Base-by-base conservation (phyloP, 1,140 invertebrate genomes). In the Apocrypta bakeri region DNA sequence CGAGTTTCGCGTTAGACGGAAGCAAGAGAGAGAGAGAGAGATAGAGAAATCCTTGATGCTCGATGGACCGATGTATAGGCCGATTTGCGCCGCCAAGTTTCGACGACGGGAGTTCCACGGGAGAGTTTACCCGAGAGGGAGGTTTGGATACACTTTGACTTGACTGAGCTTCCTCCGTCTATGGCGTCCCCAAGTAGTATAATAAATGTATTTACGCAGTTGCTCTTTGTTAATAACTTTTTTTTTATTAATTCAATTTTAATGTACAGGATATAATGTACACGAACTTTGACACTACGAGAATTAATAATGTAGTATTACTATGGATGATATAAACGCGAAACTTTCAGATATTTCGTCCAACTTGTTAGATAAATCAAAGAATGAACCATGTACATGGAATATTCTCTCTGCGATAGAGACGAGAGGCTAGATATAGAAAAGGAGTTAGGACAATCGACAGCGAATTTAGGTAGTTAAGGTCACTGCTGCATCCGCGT, bases 1-100 rank as follows among this genome's bases (percentile, higher is more conserved):
- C 77, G 71, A 83, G 82, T 72, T 84, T 71, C 82, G 77, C 83
- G 40, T 33, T 25, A 56, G 31, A 21, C 69, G 9, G 17, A 31
- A 2, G n/a, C 29, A 17, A 21, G 61, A n/a, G 29, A 17, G 25
- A 21, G 48, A 2, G 12, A 40, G 33, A 48, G 24, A 21, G 71
- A 66, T 14, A 40, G n/a, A 21, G 40, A n/a, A 29, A n/a, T 31
- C 24, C 14, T 3, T 0, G 72, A 24, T 27, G 68, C 56, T 63
- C 24, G 72, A 75, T 74, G 72, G 37, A 66, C 73, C 40, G 40
- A 21, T 24, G 11, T 37, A 82, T 71, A 82, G 80, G 80, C 73
- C 73, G 80, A 82, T 82, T 82, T 82, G 64, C 63, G 21, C 48
- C 0, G 48, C 17, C 17, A 56, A 56, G 48, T 56, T 56, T 56